These are phyloP conservation scores for Heterohyrax brucei DNA, from an alignment of 2,797 vertebrate species.

Conservation along the genomic window DNA sequence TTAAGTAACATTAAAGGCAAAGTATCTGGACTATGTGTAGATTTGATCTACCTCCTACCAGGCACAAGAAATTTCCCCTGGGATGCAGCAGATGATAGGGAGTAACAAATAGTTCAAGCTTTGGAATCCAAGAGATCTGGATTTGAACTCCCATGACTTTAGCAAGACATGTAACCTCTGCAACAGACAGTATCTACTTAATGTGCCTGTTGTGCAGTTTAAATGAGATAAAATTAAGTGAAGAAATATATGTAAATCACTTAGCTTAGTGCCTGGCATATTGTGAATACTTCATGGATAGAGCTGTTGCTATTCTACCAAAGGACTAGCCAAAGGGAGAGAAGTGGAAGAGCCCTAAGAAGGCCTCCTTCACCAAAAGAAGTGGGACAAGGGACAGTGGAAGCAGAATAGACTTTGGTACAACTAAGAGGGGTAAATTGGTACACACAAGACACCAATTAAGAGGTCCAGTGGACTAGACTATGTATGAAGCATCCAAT, in stretches of 20 bases:
- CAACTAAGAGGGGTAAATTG: slow-evolving; percentile 6
- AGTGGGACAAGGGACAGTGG: not conserved
- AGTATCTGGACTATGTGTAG: slow-evolving; percentile 72
- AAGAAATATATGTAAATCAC: not conserved
- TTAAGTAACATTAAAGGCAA: slow-evolving; percentile 70
- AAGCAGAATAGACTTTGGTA: not conserved
- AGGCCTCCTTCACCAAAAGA: not conserved
- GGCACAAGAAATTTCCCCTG: slow-evolving; percentile 22
- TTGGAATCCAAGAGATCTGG: slow-evolving; percentile 14
- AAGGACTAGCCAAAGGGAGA: not conserved
- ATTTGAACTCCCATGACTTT: not conserved
- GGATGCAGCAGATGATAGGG: not conserved
- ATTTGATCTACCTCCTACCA: not conserved
- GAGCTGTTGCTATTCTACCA: not conserved
- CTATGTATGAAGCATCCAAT: not conserved
- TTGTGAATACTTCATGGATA: not conserved
- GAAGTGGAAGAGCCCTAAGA: not conserved
- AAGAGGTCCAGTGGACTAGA: not conserved
- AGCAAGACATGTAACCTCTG: not conserved
- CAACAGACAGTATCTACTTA: not conserved
- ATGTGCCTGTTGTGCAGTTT: not conserved
- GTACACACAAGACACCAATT: not conserved
- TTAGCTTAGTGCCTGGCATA: not conserved
- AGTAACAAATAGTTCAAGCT: slow-evolving; percentile 47
- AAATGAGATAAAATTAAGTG: slow-evolving; percentile 20